Base-by-base conservation (phyloP, 1,140 invertebrate genomes). In the Papilio xuthus region DNA sequence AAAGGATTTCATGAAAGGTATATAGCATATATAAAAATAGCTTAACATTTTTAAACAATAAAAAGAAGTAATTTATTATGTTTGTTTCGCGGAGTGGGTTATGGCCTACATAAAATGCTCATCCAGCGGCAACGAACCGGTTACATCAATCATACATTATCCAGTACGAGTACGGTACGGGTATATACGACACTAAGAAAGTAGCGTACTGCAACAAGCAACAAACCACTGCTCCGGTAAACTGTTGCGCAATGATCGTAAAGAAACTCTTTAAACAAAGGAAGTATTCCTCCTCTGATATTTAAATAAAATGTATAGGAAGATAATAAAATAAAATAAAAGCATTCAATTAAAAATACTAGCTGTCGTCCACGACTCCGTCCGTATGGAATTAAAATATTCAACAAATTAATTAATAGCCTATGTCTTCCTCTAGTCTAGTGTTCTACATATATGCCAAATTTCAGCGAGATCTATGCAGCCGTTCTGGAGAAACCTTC, bases 161-260 rank as follows among this genome's bases (percentile, higher is more conserved):
- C n/a, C 32, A 73, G 42, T 56, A 56, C 26, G 71, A 67, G 13
- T 28, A 83, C 89, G 78, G 82, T 80, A 72, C 75, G 75, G 74
- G 86, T 79, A 79, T 81, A 80, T 78, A 77, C 72, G 85, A 79
- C 83, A 83, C 83, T 79, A 91, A 89, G 91, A 93, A 92, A 92
- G 90, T 91, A 90, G 88, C 86, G 81, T 85, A 89, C 83, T 87
- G 86, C 88, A 88, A 86, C 78, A 85, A 86, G 79, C 50, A n/a
- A 20, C 50, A 53, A 53, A 18, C 50, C 10, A 53, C 50, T 91
- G 90, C 88, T 92, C 92, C 86, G 90, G 87, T 93, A 92, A 91
- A 88, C 87, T 87, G 77, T 93, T 92, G 82, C 82, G 84, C 86
- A 92, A 92, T 41, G 23, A 67, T 71, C 70, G 75, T 82, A 50